Percentiles rank a stretch among this genome's conserved stretches.
phyloP scores from a whole-genome alignment of 2,797 vertebrate genomes.

The Carapus acus region DNA sequence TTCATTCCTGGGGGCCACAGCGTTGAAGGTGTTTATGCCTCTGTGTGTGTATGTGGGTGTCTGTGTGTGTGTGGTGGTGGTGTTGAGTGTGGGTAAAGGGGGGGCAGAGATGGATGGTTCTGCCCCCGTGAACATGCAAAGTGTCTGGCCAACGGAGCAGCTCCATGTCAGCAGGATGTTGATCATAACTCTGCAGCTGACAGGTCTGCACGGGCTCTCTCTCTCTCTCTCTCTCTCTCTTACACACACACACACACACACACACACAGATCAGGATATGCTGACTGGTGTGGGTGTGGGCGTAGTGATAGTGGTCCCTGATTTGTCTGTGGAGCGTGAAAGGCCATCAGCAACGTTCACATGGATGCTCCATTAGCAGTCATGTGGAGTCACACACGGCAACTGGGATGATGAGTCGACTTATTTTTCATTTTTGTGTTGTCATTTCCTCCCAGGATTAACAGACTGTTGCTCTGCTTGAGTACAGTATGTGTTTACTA shows the following conservation, averaged over 20 bases:
- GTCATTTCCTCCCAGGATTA: too few relatives aligned
- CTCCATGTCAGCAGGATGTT: conserved; percentile 54
- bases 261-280: conserved; percentile 17
- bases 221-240: conserved; percentile 19
- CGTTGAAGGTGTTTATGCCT: too few relatives aligned
- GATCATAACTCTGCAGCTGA: conserved; percentile 36
- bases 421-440: too few relatives aligned
- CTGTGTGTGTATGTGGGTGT: too few relatives aligned
- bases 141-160: conserved; percentile 38
- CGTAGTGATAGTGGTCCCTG: conserved; percentile 19
- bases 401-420: too few relatives aligned
- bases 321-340: conserved; percentile 7
- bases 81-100: too few relatives aligned
- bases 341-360: conserved; percentile 1
- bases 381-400: too few relatives aligned
- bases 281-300: conserved; percentile 9
- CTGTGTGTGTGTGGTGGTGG: too few relatives aligned
- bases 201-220: conserved; percentile 32
- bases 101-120: conserved; percentile 42
- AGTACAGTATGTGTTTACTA: too few relatives aligned
- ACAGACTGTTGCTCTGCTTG: too few relatives aligned
- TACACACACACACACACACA: conserved; percentile 41
- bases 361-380: too few relatives aligned
- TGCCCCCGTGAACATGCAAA: conserved; percentile 35
- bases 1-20: conserved; percentile 20